Percentiles rank a stretch among this genome's conserved stretches.
These are phyloP conservation scores for Chaenodraco wilsoni DNA, from an alignment of 2,797 vertebrate genomes.

Conservation along the genomic window DNA sequence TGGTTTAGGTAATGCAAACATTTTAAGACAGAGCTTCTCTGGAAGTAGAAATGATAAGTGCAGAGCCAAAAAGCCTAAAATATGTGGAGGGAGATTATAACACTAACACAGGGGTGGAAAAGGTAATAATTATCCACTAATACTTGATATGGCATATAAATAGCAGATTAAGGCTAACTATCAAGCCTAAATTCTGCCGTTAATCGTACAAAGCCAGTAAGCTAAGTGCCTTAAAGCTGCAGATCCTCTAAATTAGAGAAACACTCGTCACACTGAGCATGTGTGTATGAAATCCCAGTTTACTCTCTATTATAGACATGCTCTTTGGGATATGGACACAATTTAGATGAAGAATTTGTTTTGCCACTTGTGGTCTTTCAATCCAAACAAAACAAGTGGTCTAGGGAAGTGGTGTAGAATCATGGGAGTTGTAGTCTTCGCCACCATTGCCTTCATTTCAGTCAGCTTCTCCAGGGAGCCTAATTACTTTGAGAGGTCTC, in stretches of 20 bases:
- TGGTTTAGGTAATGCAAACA: conserved; percentile 27
- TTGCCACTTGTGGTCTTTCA: no score
- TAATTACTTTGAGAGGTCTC: no score
- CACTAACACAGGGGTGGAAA: neutral
- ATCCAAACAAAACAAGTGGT: no score
- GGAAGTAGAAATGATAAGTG: conserved; percentile 5
- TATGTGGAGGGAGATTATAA: neutral
- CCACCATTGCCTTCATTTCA: no score
- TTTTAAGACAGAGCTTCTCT: conserved; percentile 38
- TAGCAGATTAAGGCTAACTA: neutral
- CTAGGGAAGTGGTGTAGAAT: no score
- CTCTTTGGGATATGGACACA: neutral
- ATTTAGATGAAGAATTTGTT: neutral
- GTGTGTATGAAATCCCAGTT: neutral
- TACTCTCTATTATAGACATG: neutral
- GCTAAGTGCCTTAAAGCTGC: conserved; percentile 49
- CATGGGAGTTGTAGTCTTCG: no score
- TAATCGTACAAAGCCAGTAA: conserved; percentile 1
- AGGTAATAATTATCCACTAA: neutral
- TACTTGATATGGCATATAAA: neutral
- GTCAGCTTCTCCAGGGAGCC: no score
- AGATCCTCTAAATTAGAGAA: conserved; percentile 13
- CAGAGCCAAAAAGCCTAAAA: conserved; percentile 21
- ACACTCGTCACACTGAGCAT: conserved; percentile 1
- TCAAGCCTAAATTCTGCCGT: neutral